These are phyloP conservation scores for Cossypha dichroa DNA, from an alignment of 2,797 vertebrate species.

Conservation along the genomic window DNA sequence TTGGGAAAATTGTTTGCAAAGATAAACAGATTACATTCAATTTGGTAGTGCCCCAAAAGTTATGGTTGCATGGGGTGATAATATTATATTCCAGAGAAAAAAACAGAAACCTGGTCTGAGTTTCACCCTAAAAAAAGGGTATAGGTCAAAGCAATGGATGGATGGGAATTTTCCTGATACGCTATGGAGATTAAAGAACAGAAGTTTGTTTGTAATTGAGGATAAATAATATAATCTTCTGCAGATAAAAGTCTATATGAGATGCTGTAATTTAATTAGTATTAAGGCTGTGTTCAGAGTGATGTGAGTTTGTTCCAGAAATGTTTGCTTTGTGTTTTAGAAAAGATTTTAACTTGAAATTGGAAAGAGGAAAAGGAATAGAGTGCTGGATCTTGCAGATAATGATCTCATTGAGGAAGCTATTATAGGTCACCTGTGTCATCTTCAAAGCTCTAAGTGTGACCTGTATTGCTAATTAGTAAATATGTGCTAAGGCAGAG, in stretches of 20 bases:
- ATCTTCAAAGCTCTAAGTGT: not conserved
- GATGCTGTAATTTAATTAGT: not conserved
- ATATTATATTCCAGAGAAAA: not conserved
- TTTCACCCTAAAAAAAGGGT: not conserved
- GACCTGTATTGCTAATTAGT: not conserved
- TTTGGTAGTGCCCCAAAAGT: not conserved
- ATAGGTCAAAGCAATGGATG: not conserved
- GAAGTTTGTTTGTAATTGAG: not conserved
- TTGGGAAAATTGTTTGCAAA: not conserved
- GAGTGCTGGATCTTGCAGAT: not conserved
- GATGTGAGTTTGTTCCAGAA: not conserved
- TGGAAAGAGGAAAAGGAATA: not conserved
- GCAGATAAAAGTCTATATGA: not conserved
- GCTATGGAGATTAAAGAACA: not conserved
- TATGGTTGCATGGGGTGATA: not conserved
- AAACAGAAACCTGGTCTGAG: not conserved
- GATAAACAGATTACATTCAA: not conserved
- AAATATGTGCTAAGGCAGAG: not conserved
- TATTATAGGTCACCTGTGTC: not conserved
- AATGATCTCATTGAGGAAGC: not conserved
- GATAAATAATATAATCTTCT: not conserved
- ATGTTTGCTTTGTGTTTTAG: not conserved
- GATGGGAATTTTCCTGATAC: not conserved
- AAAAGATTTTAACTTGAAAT: not conserved
- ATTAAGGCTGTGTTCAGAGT: not conserved